Evolutionary conservation across 2,797 vertebrate species (phyloP).

Genomic region (Remorina albescens): DNA sequence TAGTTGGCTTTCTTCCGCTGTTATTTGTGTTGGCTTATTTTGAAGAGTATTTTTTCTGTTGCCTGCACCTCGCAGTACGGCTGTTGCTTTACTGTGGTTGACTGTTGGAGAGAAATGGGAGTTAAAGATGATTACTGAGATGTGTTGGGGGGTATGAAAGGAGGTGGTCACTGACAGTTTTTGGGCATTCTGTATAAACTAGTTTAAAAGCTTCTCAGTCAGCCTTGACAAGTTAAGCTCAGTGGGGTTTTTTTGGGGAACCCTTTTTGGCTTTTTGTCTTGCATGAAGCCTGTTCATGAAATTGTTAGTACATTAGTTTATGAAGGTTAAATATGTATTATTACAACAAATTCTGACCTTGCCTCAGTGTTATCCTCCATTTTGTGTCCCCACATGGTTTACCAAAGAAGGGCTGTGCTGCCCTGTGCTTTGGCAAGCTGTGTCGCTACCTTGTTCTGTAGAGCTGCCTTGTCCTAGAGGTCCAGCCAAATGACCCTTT

Average conservation of each 20-base stretch:
- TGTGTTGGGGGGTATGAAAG: constrained; percentile 48
- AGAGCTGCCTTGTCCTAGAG: constrained; percentile 50
- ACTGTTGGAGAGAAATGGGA: constrained; percentile 61
- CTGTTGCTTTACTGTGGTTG: constrained; percentile 73
- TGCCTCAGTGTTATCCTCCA: constrained; percentile 62
- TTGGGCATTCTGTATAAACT: neutral
- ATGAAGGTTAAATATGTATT: constrained; percentile 10
- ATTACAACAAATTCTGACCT: constrained; percentile 39
- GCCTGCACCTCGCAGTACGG: constrained; percentile 67
- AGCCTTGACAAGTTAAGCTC: constrained; percentile 4
- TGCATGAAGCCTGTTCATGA: neutral
- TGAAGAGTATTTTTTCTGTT: constrained; percentile 65
- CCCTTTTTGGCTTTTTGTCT: constrained; percentile 11
- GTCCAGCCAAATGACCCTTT: constrained; percentile 63
- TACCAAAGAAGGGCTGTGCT: constrained; percentile 61
- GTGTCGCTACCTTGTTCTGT: constrained; percentile 54
- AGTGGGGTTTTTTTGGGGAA: constrained; percentile 10
- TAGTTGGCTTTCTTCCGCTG: constrained; percentile 61
- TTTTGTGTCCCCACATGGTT: constrained; percentile 58
- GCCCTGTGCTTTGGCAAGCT: constrained; percentile 67
- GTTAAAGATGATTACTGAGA: constrained; percentile 31
- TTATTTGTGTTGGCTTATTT: constrained; percentile 70
- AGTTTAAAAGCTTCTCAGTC: neutral
- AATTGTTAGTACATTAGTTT: constrained; percentile 6
- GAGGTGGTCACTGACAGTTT: constrained; percentile 38